phyloP scores from a whole-genome alignment of 2,888 invertebrate genomes.

The Folsomia manolachei region DNA sequence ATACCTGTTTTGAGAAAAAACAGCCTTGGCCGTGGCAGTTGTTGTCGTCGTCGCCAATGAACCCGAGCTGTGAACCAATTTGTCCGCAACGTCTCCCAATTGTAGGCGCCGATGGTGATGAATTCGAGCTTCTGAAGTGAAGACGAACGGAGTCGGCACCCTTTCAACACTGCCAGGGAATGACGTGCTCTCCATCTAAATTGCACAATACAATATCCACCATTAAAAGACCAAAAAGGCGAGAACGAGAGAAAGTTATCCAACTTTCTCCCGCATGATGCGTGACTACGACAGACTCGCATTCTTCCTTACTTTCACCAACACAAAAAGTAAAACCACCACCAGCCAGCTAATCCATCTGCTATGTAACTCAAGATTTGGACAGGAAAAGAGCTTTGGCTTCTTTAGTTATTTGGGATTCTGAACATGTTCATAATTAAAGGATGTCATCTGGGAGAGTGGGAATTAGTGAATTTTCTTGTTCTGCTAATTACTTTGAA shows the following conservation, averaged over 20 bases:
- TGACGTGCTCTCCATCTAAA: conserved; percentile 50
- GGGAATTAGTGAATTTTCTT: background rate
- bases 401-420: too few relatives aligned
- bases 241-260: background rate
- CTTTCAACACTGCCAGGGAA: conserved; percentile 40
- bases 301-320: background rate
- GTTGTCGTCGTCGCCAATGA: background rate
- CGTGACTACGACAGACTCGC: background rate
- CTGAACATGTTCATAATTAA: background rate
- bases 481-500: background rate
- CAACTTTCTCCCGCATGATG: background rate
- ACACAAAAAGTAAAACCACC: too few relatives aligned
- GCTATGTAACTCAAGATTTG: too few relatives aligned
- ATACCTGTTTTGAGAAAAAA: conserved; percentile 39
- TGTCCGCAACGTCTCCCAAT: conserved; percentile 24
- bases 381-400: background rate
- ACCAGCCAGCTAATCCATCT: too few relatives aligned
- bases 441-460: background rate
- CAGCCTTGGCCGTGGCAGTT: background rate
- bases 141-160: conserved; percentile 47
- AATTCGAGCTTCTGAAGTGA: conserved; percentile 34
- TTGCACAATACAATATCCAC: conserved; percentile 6
- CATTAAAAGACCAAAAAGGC: background rate
- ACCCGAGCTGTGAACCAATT: background rate
- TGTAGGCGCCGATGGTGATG: conserved; percentile 30